Evolutionary conservation across 2,797 vertebrate species (phyloP).

Genomic region (Hylomyscus alleni): DNA sequence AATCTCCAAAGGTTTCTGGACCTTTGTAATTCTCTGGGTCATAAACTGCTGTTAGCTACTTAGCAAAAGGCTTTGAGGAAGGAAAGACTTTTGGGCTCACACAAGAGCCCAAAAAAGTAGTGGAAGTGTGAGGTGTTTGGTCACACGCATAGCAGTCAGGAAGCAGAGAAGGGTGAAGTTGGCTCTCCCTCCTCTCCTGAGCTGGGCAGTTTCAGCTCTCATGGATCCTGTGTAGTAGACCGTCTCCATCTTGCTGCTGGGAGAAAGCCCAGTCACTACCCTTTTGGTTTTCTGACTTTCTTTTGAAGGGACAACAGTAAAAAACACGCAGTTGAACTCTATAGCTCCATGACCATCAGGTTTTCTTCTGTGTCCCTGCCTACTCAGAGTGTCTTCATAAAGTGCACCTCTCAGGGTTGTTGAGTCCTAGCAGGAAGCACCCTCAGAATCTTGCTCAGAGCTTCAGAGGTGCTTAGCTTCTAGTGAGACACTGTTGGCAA

Average conservation of each 20-base stretch:
- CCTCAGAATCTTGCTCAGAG: not conserved
- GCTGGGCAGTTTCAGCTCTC: not conserved
- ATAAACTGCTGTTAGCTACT: not conserved
- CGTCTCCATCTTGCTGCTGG: not conserved
- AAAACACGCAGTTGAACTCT: not conserved
- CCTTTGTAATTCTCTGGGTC: not conserved
- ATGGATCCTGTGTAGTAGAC: not conserved
- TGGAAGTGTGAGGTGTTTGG: not conserved
- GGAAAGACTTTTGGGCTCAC: not conserved
- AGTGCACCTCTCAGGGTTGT: not conserved
- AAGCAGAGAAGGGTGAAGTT: not conserved
- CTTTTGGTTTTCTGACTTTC: not conserved
- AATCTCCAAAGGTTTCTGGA: not conserved
- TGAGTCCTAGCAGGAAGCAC: not conserved
- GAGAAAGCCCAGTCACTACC: not conserved
- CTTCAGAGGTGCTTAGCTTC: not conserved
- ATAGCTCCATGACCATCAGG: not conserved
- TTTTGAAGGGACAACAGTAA: not conserved
- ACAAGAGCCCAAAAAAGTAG: not conserved
- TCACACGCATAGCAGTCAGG: not conserved
- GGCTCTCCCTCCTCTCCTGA: not conserved
- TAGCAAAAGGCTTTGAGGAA: not conserved
- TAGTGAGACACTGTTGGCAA: accelerated
- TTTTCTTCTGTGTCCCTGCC: not conserved
- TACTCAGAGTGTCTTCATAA: not conserved